Evolutionary conservation across 2,888 invertebrate genomes (phyloP).

Genomic region (Malacosoma neustria): DNA sequence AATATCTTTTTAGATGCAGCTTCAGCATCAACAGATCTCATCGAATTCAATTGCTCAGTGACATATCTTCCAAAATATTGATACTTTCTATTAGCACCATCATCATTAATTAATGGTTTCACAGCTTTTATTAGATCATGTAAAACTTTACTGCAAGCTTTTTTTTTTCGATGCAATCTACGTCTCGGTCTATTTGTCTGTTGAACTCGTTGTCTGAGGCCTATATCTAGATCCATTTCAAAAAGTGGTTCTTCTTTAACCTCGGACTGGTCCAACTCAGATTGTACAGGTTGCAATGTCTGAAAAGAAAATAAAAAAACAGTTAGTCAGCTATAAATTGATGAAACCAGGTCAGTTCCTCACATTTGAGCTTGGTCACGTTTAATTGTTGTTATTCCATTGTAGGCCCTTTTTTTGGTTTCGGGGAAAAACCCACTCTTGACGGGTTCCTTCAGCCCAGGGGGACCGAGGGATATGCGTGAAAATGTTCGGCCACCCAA

Average conservation of each 20-base stretch:
- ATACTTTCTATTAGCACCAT: conserved; percentile 22
- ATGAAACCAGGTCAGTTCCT: too few species aligned
- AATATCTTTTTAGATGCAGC: conserved; percentile 42
- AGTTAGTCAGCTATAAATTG: neutral
- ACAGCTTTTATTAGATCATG: conserved; percentile 45
- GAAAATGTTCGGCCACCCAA: too few species aligned
- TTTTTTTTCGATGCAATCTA: conserved; percentile 15
- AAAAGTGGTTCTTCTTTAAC: conserved; percentile 37
- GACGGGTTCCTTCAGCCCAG: too few species aligned
- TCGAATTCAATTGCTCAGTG: conserved; percentile 40
- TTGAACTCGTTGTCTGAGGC: conserved; percentile 38
- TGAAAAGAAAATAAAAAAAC: conserved; percentile 16
- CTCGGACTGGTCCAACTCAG: conserved; percentile 9
- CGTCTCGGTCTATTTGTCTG: conserved; percentile 44
- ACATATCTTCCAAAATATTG: conserved; percentile 60
- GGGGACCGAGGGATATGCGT: too few species aligned
- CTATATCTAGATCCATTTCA: conserved; percentile 23
- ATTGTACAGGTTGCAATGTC: conserved; percentile 10
- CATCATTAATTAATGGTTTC: conserved; percentile 32
- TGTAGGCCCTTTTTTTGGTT: too few species aligned
- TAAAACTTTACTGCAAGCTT: conserved; percentile 38
- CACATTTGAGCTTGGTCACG: too few species aligned
- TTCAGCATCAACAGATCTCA: conserved; percentile 42
- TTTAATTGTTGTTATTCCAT: too few species aligned
- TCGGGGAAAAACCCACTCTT: too few species aligned